These are phyloP conservation scores for Danio tinwini DNA, from an alignment of 2,797 vertebrate species.

Conservation along the genomic window DNA sequence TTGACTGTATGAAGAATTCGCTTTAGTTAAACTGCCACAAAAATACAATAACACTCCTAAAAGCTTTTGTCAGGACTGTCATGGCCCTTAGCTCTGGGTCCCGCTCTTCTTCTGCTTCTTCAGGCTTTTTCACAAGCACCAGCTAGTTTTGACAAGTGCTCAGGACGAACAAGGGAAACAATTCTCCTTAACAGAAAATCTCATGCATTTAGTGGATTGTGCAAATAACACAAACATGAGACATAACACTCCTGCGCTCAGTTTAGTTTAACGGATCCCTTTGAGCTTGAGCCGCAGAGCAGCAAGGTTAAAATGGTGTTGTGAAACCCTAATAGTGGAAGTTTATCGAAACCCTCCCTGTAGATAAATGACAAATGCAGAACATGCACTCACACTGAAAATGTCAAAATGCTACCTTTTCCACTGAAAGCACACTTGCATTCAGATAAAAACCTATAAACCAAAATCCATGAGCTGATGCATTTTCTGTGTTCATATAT, in stretches of 20 bases:
- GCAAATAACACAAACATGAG: conserved; percentile 16
- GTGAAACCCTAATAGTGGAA: conserved; percentile 21
- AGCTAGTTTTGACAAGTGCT: conserved; percentile 59
- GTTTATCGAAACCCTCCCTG: neutral
- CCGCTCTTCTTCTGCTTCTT: conserved; percentile 19
- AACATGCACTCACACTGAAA: neutral
- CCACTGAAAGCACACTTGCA: neutral
- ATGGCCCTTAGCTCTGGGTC: conserved; percentile 10
- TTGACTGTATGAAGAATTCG: neutral
- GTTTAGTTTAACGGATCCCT: conserved; percentile 31
- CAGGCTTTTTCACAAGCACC: conserved; percentile 41
- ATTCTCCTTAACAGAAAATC: conserved; percentile 1
- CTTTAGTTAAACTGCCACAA: conserved; percentile 11
- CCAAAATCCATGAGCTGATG: neutral
- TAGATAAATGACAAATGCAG: conserved; percentile 3
- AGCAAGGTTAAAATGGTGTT: neutral
- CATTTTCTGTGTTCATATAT: neutral
- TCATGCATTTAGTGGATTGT: conserved; percentile 12
- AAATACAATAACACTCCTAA: conserved; percentile 30
- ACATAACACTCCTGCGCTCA: neutral
- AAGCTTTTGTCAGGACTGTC: neutral
- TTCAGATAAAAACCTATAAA: neutral
- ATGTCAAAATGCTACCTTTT: neutral
- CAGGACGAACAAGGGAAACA: conserved; percentile 17
- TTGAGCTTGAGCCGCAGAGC: neutral